Evolutionary conservation across 2,113 vertebrate species (phyloP).

Genomic region (Prinia subflava): DNA sequence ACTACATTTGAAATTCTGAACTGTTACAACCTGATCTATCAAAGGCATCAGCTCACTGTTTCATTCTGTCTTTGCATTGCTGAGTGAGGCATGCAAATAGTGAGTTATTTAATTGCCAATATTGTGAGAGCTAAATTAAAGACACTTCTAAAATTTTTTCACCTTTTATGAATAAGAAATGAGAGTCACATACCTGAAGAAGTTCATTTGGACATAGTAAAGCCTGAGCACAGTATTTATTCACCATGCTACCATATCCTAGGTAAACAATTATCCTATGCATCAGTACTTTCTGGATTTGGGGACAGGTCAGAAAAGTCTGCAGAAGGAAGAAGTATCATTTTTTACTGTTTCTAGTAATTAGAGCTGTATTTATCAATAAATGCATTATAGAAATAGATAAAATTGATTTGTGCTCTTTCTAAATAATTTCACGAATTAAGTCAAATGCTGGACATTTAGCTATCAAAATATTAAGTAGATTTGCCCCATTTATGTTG

Average conservation of each 20-base stretch:
- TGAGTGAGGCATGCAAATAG: not conserved
- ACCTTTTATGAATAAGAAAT: not conserved
- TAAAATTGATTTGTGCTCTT: not conserved
- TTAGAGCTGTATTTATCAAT: not conserved
- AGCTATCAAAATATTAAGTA: not conserved
- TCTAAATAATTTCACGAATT: not conserved
- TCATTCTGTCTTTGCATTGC: not conserved
- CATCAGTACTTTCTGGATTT: constrained; percentile 54
- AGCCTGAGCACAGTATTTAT: constrained; percentile 73
- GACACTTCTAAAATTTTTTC: not conserved
- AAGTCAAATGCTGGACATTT: not conserved
- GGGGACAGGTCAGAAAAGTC: constrained; percentile 75
- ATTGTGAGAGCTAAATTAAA: not conserved
- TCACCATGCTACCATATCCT: constrained; percentile 81
- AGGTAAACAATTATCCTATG: constrained; percentile 74
- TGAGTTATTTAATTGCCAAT: not conserved
- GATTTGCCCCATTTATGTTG: not conserved
- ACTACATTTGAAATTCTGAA: not conserved
- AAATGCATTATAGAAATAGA: not conserved
- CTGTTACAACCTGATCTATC: not conserved
- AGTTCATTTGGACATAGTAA: constrained; percentile 65
- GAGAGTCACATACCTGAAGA: constrained; percentile 77
- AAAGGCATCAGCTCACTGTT: not conserved
- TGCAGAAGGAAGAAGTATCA: constrained; percentile 12
- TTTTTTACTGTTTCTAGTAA: not conserved